Percentiles rank a stretch among this genome's conserved stretches.
phyloP scores from a whole-genome alignment of 2,888 invertebrate species.

The Atethmia centrago region DNA sequence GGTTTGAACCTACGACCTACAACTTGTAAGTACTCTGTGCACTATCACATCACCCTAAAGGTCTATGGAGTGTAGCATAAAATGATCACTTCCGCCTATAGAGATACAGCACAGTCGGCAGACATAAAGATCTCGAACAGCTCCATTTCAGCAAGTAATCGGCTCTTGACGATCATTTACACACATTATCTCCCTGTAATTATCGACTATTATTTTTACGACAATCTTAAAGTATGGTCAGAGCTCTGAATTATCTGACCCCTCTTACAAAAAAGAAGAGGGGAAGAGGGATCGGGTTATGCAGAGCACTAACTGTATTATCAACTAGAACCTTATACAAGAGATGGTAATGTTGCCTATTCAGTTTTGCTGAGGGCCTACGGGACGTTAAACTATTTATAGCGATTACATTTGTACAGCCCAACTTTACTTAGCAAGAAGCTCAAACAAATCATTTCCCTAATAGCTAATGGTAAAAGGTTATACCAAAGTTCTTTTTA shows the following conservation, averaged over 20 bases:
- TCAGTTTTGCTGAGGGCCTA: conserved; percentile 28
- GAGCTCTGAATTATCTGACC: too few relatives aligned
- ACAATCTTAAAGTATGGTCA: too few relatives aligned
- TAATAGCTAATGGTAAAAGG: conserved; percentile 18
- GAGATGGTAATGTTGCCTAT: conserved; percentile 41
- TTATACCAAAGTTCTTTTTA: background rate
- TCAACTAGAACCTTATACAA: conserved; percentile 24
- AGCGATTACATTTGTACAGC: conserved; percentile 11
- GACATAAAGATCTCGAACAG: conserved; percentile 72
- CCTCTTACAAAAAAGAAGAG: too few relatives aligned
- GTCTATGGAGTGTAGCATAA: background rate
- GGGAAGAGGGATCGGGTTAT: too few relatives aligned
- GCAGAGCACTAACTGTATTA: too few relatives aligned
- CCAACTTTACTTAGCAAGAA: conserved; percentile 1
- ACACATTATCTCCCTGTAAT: conserved; percentile 75
- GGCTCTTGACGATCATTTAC: conserved; percentile 77
- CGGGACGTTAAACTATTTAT: conserved; percentile 17
- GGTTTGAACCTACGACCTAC: too few relatives aligned
- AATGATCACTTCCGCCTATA: background rate
- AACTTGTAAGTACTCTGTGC: background rate
- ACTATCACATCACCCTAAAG: conserved; percentile 6
- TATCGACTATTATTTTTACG: conserved; percentile 76
- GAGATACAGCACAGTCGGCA: conserved; percentile 31
- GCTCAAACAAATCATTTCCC: conserved; percentile 23
- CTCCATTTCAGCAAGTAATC: conserved; percentile 76